Base-by-base conservation (phyloP, 35 echinoderm and acorn worm species). In the Chiridota heheva region DNA sequence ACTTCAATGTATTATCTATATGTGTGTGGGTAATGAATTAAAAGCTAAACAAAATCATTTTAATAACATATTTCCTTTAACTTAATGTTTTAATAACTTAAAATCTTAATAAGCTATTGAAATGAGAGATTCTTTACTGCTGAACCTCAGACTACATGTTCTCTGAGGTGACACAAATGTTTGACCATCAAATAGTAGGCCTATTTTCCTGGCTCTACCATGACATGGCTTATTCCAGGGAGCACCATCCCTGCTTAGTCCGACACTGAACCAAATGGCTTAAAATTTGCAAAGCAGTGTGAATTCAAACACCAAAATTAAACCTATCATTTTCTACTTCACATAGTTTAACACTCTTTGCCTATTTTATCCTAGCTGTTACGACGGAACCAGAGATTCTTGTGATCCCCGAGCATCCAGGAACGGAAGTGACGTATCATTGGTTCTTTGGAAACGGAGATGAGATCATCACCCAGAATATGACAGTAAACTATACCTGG, bases 381-480 rank as follows among this genome's bases (percentile, higher is more conserved):
- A 82, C 86, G 13, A 88, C 70, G 8, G 80, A 88, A 28, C 45
- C 77, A 18, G 85, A 93, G 60, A 93, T 46, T 5, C 39, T 93
- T 17, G 58, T 51, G 29, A 73, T 93, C 2, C 61, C 83, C 22
- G 42, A 67, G 8, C 91, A 93, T 42, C 78, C 79, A 2, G 91
- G 91, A 1, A 93, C 91, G 4, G 91, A 93, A 66, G 91, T 93
- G 15, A 83, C 44, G 27, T 93, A 93, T 42, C 80, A 84, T 34
- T 93, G 91, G 91, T 76, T 58, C 24, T 62, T 93, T 25, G 91
- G 91, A 24, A 93, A 93, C 36, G 91, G 91, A 55, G 91, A 93
- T 51, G 86, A 93, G 45, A 77, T 83, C 32, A 41, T 93, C 16
- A 88, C 91, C 2, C 67, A 79, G 64, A 69, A 88, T 24, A 87